Conservation (phyloP, 2,888 invertebrate species). For the Hirtodrosophila trivittata region DNA sequence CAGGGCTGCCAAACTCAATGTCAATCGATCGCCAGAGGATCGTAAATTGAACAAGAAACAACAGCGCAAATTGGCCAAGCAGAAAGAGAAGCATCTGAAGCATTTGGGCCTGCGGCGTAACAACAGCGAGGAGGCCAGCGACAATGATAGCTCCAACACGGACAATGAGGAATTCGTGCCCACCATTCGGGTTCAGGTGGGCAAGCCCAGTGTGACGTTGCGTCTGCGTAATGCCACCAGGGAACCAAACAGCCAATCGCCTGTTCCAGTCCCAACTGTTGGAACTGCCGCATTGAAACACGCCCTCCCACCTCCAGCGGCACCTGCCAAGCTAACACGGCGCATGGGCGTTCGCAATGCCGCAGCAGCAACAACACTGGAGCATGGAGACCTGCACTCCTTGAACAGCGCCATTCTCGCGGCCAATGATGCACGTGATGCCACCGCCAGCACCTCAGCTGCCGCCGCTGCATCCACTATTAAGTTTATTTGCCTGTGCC, state of each 20-base stretch:
- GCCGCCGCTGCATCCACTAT: neutral
- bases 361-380: constrained; percentile 38
- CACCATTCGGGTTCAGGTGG: constrained; percentile 80
- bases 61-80: constrained; percentile 84
- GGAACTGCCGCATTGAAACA: constrained; percentile 2
- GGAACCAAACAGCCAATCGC: constrained; percentile 24
- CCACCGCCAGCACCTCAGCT: constrained; percentile 45
- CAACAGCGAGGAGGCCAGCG: constrained; percentile 76
- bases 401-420: constrained; percentile 56
- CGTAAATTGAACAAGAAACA: constrained; percentile 84
- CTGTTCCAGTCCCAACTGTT: neutral
- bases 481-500: constrained; percentile 85
- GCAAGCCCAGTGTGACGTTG: constrained; percentile 82
- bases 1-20: constrained; percentile 80
- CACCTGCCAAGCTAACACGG: constrained; percentile 34
- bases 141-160: constrained; percentile 79
- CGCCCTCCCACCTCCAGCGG: constrained; percentile 3
- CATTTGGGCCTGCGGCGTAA: constrained; percentile 84
- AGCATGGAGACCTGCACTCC: constrained; percentile 47
- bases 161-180: constrained; percentile 84
- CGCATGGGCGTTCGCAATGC: constrained; percentile 25
- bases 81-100: constrained; percentile 86
- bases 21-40: constrained; percentile 82
- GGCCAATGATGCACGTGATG: constrained; percentile 19
- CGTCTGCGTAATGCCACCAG: constrained; percentile 73